A percentile compares a stretch with the other conserved stretches of the same genome.
Evolutionary conservation across 2,113 vertebrate genomes (phyloP).

Genomic region (Rhizomys pruinosus): DNA sequence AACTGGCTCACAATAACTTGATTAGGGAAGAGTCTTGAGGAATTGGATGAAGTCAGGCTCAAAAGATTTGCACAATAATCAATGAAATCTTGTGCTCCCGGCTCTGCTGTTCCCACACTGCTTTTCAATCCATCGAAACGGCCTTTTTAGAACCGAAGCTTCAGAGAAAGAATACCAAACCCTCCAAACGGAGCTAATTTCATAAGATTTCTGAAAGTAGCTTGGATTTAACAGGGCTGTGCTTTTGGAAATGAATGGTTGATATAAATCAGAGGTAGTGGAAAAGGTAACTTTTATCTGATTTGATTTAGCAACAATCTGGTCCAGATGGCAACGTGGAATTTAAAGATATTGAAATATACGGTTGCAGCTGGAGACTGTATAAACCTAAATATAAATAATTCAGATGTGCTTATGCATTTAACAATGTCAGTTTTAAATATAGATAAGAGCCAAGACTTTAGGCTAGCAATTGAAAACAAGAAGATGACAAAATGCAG

Average conservation of each 20-base stretch:
- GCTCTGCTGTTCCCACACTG: slow-evolving; percentile 19
- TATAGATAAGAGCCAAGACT: slow-evolving; percentile 65
- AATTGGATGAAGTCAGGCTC: slow-evolving; percentile 74
- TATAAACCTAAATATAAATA: slow-evolving; percentile 80
- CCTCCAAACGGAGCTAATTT: slow-evolving; percentile 77
- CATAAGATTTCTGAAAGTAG: slow-evolving; percentile 71
- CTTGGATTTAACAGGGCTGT: slow-evolving; percentile 73
- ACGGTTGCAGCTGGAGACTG: slow-evolving; percentile 71
- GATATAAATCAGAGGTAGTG: slow-evolving; percentile 79
- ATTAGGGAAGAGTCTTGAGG: slow-evolving; percentile 78
- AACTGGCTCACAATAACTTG: slow-evolving; percentile 76
- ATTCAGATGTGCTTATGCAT: slow-evolving; percentile 78
- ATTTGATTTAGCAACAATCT: slow-evolving; percentile 83
- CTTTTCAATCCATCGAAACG: slow-evolving; percentile 61
- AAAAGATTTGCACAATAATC: slow-evolving; percentile 68
- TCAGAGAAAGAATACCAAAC: slow-evolving; percentile 69
- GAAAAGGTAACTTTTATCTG: slow-evolving; percentile 84
- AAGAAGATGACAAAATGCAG: slow-evolving; percentile 73
- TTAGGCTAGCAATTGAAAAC: slow-evolving; percentile 76
- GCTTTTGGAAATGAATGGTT: slow-evolving; percentile 66
- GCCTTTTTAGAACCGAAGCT: slow-evolving; percentile 65
- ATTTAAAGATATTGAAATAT: slow-evolving; percentile 83
- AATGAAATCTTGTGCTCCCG: slow-evolving; percentile 39
- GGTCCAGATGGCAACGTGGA: slow-evolving; percentile 76
- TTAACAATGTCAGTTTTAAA: slow-evolving; percentile 79